Conservation (phyloP, 2,888 invertebrate species). For the Agrotis segetum region DNA sequence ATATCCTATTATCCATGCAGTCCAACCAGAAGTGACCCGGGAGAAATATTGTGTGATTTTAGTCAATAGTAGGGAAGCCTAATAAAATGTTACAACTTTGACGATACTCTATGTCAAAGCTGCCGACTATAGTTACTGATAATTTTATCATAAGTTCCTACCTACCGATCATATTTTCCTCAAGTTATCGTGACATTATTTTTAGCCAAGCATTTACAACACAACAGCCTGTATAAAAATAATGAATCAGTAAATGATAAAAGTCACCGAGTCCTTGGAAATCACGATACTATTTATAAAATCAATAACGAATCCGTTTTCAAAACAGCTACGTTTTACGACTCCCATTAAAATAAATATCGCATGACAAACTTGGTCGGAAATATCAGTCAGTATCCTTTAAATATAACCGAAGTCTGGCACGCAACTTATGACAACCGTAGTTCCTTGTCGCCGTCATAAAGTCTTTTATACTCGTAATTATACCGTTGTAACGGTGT, state of each 20-base stretch:
- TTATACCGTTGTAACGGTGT: conserved; percentile 23
- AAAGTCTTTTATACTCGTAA: conserved; percentile 37
- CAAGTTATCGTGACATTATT: too few species aligned
- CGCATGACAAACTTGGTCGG: conserved; percentile 39
- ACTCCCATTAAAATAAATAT: conserved; percentile 24
- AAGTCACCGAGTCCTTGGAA: neutral
- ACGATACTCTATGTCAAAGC: too few species aligned
- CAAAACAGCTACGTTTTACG: conserved; percentile 8
- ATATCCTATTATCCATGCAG: too few species aligned
- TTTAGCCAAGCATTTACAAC: too few species aligned
- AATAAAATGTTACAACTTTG: too few species aligned
- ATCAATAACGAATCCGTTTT: conserved; percentile 6
- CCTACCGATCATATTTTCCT: too few species aligned
- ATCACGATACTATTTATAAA: neutral
- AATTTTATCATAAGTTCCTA: too few species aligned
- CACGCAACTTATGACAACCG: conserved; percentile 44
- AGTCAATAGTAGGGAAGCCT: neutral
- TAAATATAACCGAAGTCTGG: conserved; percentile 25
- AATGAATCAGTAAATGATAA: neutral
- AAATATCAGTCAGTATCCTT: conserved; percentile 23
- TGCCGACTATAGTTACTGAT: too few species aligned
- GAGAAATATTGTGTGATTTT: neutral
- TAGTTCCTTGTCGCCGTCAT: conserved; percentile 37
- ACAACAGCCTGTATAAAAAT: too few species aligned
- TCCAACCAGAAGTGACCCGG: too few species aligned